These are phyloP conservation scores for Onychostoma macrolepis DNA, from an alignment of 2,113 vertebrate species.

Conservation along the genomic window DNA sequence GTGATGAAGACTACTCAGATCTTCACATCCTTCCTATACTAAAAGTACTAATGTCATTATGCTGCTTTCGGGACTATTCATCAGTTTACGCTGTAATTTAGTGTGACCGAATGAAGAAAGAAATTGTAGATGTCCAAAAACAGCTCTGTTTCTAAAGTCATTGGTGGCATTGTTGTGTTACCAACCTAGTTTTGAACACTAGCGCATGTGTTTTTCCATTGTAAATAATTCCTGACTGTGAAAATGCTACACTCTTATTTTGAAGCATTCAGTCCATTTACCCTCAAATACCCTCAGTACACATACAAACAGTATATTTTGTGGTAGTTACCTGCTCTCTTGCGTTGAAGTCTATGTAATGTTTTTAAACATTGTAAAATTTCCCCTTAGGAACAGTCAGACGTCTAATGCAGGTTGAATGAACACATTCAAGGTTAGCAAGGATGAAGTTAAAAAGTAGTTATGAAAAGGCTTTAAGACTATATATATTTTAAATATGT, in stretches of 20 bases:
- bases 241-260: neutral
- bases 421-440: neutral
- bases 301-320: neutral
- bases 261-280: neutral
- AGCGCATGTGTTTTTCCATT: neutral
- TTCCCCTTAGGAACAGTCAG: neutral
- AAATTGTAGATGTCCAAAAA: neutral
- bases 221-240: slow-evolving; percentile 3
- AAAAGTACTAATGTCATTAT: neutral
- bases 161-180: neutral
- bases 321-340: neutral
- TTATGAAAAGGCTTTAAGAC: slow-evolving; percentile 34
- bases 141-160: neutral
- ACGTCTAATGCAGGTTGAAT: neutral
- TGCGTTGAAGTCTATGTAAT: neutral
- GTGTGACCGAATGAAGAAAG: neutral
- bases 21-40: neutral
- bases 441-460: slow-evolving; percentile 13
- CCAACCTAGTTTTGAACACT: neutral
- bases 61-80: neutral
- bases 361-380: slow-evolving; percentile 14
- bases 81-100: neutral
- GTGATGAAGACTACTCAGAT: neutral
- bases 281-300: neutral
- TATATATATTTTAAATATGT: slow-evolving; percentile 64